Evolutionary conservation across 1,140 invertebrate species (phyloP).

Genomic region (Tetranychus cinnabarinus): DNA sequence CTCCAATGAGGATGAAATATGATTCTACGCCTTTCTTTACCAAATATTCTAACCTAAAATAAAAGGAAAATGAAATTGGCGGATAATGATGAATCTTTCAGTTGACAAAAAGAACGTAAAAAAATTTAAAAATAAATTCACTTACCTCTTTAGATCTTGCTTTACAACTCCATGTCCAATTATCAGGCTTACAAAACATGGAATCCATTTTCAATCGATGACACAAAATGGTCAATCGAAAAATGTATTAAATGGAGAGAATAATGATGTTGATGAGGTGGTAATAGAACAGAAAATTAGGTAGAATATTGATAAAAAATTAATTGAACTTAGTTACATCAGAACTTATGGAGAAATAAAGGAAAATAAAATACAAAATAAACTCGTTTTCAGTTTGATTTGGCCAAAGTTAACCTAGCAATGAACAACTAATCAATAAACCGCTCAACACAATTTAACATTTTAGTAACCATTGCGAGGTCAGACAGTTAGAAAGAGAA

Average conservation of each 20-base stretch:
- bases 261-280: too few relatives aligned
- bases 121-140: not conserved
- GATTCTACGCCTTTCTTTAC: constrained; percentile 24
- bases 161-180: not conserved
- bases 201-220: not conserved
- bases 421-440: not conserved
- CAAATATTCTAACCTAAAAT: constrained; percentile 29
- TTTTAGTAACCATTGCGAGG: not conserved
- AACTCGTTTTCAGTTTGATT: not conserved
- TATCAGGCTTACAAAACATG: not conserved
- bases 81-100: not conserved
- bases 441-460: not conserved
- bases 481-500: too few relatives aligned
- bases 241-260: too few relatives aligned
- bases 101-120: not conserved
- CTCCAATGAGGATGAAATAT: constrained; percentile 50
- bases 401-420: not conserved
- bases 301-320: too few relatives aligned
- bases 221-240: too few relatives aligned
- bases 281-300: too few relatives aligned
- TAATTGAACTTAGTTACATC: too few relatives aligned
- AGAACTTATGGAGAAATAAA: too few relatives aligned
- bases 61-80: not conserved
- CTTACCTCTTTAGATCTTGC: not conserved
- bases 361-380: too few relatives aligned